Conservation (phyloP, 30 jellyfish, hydroid and myxozoan genomes). For the Turritopsis dohrnii region DNA sequence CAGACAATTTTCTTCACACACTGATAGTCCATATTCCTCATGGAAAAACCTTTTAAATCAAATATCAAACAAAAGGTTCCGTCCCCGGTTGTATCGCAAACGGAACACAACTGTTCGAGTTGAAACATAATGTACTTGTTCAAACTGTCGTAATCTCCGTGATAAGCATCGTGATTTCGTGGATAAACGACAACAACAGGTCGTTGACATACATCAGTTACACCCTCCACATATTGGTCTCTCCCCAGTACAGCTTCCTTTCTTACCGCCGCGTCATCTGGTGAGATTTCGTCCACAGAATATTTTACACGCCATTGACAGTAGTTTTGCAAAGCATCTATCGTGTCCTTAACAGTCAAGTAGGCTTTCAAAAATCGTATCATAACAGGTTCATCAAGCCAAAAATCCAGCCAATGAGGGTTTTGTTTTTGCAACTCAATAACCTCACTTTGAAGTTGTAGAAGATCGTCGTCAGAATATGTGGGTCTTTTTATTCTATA, state of each 20-base stretch:
- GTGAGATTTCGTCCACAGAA: conserved; percentile 49
- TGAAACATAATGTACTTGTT: conserved; percentile 6
- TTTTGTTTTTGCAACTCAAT: conserved; percentile 29
- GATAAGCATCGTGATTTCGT: conserved; percentile 15
- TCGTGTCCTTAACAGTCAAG: conserved; percentile 60
- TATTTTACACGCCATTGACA: conserved; percentile 79
- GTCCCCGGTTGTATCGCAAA: conserved; percentile 51
- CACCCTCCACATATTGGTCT: conserved; percentile 24
- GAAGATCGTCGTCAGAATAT: conserved; percentile 42
- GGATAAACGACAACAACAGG: conserved; percentile 31
- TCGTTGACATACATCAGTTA: conserved; percentile 68
- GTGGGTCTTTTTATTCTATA: conserved; percentile 55
- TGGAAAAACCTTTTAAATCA: conserved; percentile 55
- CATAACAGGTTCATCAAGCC: conserved; percentile 31
- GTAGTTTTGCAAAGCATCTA: conserved; percentile 42
- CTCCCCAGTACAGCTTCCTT: conserved; percentile 61
- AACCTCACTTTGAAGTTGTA: conserved; percentile 9
- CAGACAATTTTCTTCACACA: conserved; percentile 59
- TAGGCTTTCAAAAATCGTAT: conserved; percentile 66
- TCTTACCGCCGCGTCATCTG: conserved; percentile 43
- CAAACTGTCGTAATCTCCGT: conserved; percentile 25
- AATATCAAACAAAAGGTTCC: conserved; percentile 65
- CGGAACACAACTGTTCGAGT: conserved; percentile 46
- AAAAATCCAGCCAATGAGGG: conserved; percentile 5
- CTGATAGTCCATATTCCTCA: conserved; percentile 79